Evolutionary conservation across 2,888 invertebrate genomes (phyloP).

Genomic region (Amorpha juglandis): DNA sequence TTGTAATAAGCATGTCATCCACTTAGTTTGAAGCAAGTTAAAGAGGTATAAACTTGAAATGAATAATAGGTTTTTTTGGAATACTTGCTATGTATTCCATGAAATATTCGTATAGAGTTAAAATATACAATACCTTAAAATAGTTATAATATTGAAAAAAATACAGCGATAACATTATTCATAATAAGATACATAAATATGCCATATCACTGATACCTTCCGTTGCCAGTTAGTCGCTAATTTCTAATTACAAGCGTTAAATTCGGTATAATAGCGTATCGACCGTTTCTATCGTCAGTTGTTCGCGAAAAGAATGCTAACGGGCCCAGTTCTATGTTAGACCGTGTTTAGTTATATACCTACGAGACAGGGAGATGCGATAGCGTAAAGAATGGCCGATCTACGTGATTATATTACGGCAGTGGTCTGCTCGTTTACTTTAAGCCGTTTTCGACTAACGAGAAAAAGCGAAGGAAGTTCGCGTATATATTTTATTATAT

Average conservation of each 20-base stretch:
- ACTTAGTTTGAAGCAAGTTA: too few species aligned
- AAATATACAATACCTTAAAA: too few species aligned
- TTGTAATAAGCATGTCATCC: too few species aligned
- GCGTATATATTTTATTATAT: too few species aligned
- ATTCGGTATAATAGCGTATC: slow-evolving; percentile 64
- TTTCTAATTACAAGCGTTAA: slow-evolving; percentile 72
- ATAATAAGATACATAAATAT: neutral
- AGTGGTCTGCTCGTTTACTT: neutral
- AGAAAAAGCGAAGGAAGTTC: too few species aligned
- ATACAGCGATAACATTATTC: neutral
- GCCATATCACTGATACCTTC: too few species aligned
- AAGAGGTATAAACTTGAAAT: too few species aligned
- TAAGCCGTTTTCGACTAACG: neutral
- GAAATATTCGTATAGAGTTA: too few species aligned
- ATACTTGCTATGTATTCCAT: too few species aligned
- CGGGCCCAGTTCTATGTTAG: slow-evolving; percentile 64
- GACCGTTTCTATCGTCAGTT: slow-evolving; percentile 54
- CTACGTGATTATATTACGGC: slow-evolving; percentile 38
- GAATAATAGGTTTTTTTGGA: too few species aligned
- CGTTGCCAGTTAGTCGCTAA: slow-evolving; percentile 53
- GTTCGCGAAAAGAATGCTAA: slow-evolving; percentile 74
- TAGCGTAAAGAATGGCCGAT: slow-evolving; percentile 55
- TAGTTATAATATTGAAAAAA: too few species aligned
- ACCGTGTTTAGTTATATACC: slow-evolving; percentile 46
- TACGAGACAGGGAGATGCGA: slow-evolving; percentile 44